Conservation (phyloP, 2,797 vertebrate genomes). For the Siniperca obscura region DNA sequence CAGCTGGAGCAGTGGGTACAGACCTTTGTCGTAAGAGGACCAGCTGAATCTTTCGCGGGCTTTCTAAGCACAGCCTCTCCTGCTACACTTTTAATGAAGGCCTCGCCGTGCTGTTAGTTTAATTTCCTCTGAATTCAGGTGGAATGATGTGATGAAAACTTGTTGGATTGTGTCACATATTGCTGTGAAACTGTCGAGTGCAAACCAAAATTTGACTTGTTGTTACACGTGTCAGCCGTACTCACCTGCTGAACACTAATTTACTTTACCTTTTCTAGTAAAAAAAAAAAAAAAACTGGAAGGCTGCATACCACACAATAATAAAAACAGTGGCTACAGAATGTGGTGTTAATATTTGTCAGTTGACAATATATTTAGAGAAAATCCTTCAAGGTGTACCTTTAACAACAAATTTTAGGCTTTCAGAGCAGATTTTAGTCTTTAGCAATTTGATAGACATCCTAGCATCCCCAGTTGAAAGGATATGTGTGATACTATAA, state of each 20-base stretch:
- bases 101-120: constrained; percentile 16
- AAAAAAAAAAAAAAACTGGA: constrained; percentile 34
- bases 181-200: constrained; percentile 32
- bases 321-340: constrained; percentile 7
- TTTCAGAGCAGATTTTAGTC: constrained; percentile 76
- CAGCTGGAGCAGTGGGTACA: constrained; percentile 50
- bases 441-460: constrained; percentile 82
- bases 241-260: constrained; percentile 16
- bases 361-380: constrained; percentile 52
- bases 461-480: constrained; percentile 82
- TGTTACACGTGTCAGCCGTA: constrained; percentile 3
- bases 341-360: constrained; percentile 19
- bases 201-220: constrained; percentile 9
- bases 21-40: constrained; percentile 59
- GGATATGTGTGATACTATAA: constrained; percentile 74
- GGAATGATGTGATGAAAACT: constrained; percentile 32
- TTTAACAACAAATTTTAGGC: constrained; percentile 68
- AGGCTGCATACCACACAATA: background rate
- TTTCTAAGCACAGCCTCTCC: constrained; percentile 56
- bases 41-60: constrained; percentile 57
- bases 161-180: constrained; percentile 51
- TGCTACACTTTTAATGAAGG: constrained; percentile 49
- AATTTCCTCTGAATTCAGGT: constrained; percentile 31
- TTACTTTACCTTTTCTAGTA: constrained; percentile 38
- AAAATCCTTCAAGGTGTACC: constrained; percentile 57